phyloP scores from a whole-genome alignment of 2,797 vertebrate species.

The Poecilia gillii region DNA sequence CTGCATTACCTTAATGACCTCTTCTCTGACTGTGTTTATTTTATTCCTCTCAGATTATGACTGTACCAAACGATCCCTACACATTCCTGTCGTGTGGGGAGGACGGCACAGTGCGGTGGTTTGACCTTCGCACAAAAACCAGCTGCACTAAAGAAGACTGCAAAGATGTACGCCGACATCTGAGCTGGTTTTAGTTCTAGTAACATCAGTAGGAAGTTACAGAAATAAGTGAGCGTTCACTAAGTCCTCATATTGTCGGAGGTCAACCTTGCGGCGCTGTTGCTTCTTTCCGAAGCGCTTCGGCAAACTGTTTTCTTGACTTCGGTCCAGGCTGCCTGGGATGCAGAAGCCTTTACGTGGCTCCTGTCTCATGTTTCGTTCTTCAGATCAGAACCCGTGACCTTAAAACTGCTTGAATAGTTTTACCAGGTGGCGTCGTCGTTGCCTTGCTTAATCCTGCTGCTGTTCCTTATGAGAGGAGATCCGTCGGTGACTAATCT shows the following conservation, averaged over 20 bases:
- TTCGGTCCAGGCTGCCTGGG: conserved; percentile 12
- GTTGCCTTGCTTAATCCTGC: conserved; percentile 18
- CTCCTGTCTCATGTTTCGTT: conserved; percentile 50
- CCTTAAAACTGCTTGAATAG: conserved; percentile 31
- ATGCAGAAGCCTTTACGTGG: conserved; percentile 12
- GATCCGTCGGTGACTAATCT: neutral
- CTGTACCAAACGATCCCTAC: conserved; percentile 96
- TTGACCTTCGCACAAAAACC: conserved; percentile 95
- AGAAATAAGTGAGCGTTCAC: neutral
- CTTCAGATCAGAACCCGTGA: conserved; percentile 41
- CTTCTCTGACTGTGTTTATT: neutral
- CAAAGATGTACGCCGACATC: conserved; percentile 90
- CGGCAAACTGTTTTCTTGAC: conserved; percentile 26
- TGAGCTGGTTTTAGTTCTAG: neutral
- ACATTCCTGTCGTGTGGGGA: conserved; percentile 98
- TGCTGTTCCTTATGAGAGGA: neutral
- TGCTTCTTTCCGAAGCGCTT: neutral
- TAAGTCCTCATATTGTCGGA: neutral
- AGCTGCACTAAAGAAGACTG: conserved; percentile 99
- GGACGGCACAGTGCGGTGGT: conserved; percentile 97
- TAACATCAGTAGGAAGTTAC: neutral
- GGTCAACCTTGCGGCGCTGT: neutral
- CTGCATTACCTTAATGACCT: neutral
- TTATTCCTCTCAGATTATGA: conserved; percentile 87
- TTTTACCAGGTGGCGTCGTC: conserved; percentile 31